Evolutionary conservation across 2,888 invertebrate species (phyloP).

Genomic region (Agapetus fuscipes): DNA sequence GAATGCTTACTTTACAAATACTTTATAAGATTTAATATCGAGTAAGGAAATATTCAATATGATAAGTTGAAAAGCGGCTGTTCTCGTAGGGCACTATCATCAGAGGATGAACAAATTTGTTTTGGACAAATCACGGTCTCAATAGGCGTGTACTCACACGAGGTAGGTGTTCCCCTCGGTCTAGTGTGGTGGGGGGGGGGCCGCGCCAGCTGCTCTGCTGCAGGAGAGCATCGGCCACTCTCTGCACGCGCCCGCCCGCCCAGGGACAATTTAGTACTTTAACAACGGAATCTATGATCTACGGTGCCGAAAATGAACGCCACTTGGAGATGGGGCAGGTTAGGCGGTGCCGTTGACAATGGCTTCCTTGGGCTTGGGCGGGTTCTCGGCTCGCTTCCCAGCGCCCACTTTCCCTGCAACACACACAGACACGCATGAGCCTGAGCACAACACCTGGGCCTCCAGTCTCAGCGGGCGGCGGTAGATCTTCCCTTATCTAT

Average conservation of each 20-base stretch:
- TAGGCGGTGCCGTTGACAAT: constrained; percentile 21
- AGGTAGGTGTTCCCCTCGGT: constrained; percentile 10
- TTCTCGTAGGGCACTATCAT: constrained; percentile 1
- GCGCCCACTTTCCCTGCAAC: constrained; percentile 14
- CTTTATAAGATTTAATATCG: no score
- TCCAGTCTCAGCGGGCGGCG: no score
- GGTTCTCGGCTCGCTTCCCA: constrained; percentile 17
- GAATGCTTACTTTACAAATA: no score
- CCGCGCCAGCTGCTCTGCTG: no score
- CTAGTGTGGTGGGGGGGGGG: no score
- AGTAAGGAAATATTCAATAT: no score
- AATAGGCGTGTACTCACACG: constrained; percentile 11
- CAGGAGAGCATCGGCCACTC: no score
- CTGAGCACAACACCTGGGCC: no score
- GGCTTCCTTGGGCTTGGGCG: constrained; percentile 19
- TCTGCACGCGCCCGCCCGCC: no score
- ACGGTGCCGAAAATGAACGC: constrained; percentile 15
- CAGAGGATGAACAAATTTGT: constrained; percentile 6
- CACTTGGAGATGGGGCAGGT: constrained; percentile 9
- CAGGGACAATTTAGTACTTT: constrained; percentile 17
- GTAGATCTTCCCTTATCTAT: no score
- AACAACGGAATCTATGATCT: constrained; percentile 21
- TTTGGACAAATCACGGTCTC: constrained; percentile 12
- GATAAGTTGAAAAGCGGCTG: no score
- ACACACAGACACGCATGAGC: neutral